A percentile compares a stretch with the other conserved stretches of the same genome.
phyloP scores from a whole-genome alignment of 2,888 invertebrate species.

The Netelia virgata region DNA sequence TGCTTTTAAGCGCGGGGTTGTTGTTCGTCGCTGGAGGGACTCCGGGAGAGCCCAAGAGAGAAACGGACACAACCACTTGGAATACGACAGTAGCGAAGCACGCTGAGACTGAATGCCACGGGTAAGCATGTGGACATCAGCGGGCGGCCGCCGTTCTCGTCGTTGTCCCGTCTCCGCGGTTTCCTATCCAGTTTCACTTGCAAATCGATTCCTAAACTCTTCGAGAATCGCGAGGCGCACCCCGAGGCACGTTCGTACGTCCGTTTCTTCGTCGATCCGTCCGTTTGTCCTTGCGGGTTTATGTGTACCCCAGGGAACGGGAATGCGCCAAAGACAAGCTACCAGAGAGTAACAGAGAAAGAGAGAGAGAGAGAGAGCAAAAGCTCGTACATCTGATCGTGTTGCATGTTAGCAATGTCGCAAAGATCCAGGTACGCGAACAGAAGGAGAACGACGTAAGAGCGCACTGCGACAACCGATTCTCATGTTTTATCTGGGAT shows the following conservation, averaged over 20 bases:
- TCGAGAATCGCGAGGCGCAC: constrained; percentile 48
- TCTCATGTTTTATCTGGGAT: constrained; percentile 81
- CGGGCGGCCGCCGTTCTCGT: constrained; percentile 51
- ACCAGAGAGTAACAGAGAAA: background rate
- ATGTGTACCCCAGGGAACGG: constrained; percentile 60
- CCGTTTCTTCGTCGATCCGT: constrained; percentile 50
- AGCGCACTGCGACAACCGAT: constrained; percentile 67
- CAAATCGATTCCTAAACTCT: constrained; percentile 82
- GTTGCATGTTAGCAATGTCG: constrained; percentile 63
- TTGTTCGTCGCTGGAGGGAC: constrained; percentile 35
- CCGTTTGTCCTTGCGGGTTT: constrained; percentile 58
- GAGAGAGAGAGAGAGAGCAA: background rate
- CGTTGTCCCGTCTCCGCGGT: constrained; percentile 45
- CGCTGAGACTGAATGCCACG: constrained; percentile 39
- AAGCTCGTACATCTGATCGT: constrained; percentile 61
- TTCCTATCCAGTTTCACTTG: constrained; percentile 80
- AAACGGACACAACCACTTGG: constrained; percentile 37
- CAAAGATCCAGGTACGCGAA: constrained; percentile 54
- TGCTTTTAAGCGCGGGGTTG: constrained; percentile 44
- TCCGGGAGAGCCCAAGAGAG: constrained; percentile 40
- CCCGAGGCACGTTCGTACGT: constrained; percentile 47
- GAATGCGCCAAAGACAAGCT: constrained; percentile 63
- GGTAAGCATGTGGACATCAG: constrained; percentile 48
- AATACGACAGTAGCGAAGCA: constrained; percentile 59
- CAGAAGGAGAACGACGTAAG: constrained; percentile 44